phyloP scores from a whole-genome alignment of 2,113 vertebrate species.

The Leucoraja erinaceus region DNA sequence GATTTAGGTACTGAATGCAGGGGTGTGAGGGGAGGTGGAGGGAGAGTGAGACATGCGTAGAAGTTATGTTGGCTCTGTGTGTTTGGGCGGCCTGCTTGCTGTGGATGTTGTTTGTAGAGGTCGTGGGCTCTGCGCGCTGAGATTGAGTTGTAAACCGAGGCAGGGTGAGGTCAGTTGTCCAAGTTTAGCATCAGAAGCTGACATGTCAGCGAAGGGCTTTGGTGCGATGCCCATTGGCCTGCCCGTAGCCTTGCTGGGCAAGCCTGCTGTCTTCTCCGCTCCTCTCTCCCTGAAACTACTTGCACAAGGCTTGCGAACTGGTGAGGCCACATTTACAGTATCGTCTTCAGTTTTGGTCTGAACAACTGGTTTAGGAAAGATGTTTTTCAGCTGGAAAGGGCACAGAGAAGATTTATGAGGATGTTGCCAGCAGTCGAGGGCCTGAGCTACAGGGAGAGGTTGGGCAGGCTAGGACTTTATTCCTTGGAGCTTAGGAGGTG shows the following conservation, averaged over 20 bases:
- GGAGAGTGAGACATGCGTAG: too few species aligned
- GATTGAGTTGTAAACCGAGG: background rate
- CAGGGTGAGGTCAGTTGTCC: background rate
- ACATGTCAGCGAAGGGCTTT: background rate
- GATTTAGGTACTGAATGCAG: constrained; percentile 71
- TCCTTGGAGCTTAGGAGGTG: too few species aligned
- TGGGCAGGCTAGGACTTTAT: too few species aligned
- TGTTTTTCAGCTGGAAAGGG: too few species aligned
- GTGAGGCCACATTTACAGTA: too few species aligned
- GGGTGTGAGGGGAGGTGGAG: too few species aligned
- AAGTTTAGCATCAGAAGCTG: constrained; percentile 8
- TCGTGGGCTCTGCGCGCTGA: background rate
- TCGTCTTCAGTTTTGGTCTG: too few species aligned
- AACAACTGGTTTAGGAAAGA: too few species aligned
- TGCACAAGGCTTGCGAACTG: background rate
- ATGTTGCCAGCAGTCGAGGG: too few species aligned
- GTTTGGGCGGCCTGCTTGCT: background rate
- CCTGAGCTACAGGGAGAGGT: too few species aligned
- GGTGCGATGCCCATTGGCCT: too few species aligned
- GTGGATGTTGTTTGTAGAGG: background rate
- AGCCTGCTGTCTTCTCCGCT: background rate
- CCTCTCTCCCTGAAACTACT: background rate
- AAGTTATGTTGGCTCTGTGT: background rate
- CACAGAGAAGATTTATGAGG: too few species aligned
- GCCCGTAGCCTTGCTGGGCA: background rate